phyloP scores from a whole-genome alignment of 1,140 invertebrate species.

The Paracyclopina nana region DNA sequence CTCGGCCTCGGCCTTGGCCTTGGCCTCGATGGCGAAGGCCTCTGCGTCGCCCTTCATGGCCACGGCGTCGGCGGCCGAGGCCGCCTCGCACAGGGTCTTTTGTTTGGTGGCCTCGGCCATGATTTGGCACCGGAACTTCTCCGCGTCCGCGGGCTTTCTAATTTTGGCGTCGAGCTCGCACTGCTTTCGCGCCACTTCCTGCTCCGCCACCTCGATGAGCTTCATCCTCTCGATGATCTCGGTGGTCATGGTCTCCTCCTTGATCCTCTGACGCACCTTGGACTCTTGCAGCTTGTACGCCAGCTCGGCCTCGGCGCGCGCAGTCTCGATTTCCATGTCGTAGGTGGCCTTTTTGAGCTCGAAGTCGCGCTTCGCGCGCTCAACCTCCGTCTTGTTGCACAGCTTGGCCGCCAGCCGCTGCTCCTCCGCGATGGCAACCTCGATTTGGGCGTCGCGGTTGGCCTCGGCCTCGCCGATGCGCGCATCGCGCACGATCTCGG shows the following conservation, averaged over 20 bases:
- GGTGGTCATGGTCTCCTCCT: slow-evolving; percentile 86
- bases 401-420: slow-evolving; percentile 69
- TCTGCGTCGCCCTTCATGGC: slow-evolving; percentile 62
- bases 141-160: slow-evolving; percentile 71
- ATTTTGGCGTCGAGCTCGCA: slow-evolving; percentile 71
- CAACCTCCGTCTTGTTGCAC: slow-evolving; percentile 82
- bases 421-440: slow-evolving; percentile 83
- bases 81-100: slow-evolving; percentile 62
- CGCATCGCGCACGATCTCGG: slow-evolving; percentile 85
- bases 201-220: slow-evolving; percentile 50
- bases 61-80: slow-evolving; percentile 76
- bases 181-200: slow-evolving; percentile 41
- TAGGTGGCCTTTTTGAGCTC: slow-evolving; percentile 49
- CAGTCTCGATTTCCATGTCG: slow-evolving; percentile 27
- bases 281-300: slow-evolving; percentile 72
- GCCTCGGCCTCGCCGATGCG: slow-evolving; percentile 78
- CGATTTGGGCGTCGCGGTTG: slow-evolving; percentile 57
- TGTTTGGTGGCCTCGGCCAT: slow-evolving; percentile 71
- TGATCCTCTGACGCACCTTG: slow-evolving; percentile 82
- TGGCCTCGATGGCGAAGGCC: slow-evolving; percentile 65
- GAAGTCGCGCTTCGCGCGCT: slow-evolving; percentile 82
- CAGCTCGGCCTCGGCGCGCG: slow-evolving; percentile 71
- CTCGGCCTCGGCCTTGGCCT: slow-evolving; percentile 58
- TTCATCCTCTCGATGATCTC: slow-evolving; percentile 48
- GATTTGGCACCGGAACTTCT: slow-evolving; percentile 73